Conservation (phyloP, 2,113 vertebrate species). For the Serilophus lunatus region DNA sequence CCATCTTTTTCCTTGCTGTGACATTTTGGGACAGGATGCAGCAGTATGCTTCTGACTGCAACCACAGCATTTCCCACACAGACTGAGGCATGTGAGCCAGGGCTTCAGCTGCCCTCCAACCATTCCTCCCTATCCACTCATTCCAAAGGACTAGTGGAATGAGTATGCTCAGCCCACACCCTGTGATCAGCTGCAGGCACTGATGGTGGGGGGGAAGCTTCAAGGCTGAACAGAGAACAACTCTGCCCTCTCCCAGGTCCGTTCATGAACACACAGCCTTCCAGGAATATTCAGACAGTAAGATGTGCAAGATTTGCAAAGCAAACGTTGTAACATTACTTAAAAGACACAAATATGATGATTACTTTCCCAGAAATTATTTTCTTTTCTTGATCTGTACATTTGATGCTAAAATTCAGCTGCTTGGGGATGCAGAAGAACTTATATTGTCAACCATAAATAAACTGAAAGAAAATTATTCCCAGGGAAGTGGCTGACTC, state of each 20-base stretch:
- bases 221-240: not conserved
- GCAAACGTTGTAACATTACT: not conserved
- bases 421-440: not conserved
- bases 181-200: rapidly evolving
- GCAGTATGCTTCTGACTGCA: not conserved
- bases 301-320: not conserved
- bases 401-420: not conserved
- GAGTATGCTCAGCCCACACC: rapidly evolving
- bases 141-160: not conserved
- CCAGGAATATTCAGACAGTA: not conserved
- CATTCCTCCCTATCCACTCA: rapidly evolving
- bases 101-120: not conserved
- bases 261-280: not conserved
- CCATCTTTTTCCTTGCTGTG: not conserved
- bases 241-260: not conserved
- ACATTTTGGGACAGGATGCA: not conserved
- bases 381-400: not conserved
- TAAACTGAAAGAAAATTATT: not conserved
- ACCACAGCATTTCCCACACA: not conserved
- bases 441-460: not conserved
- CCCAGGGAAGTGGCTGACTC: not conserved
- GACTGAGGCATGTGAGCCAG: rapidly evolving
- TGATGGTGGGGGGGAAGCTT: rapidly evolving
- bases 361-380: not conserved
- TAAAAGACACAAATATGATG: not conserved